These are phyloP conservation scores for Clinocottus analis DNA, from an alignment of 2,113 vertebrate genomes.

Conservation along the genomic window DNA sequence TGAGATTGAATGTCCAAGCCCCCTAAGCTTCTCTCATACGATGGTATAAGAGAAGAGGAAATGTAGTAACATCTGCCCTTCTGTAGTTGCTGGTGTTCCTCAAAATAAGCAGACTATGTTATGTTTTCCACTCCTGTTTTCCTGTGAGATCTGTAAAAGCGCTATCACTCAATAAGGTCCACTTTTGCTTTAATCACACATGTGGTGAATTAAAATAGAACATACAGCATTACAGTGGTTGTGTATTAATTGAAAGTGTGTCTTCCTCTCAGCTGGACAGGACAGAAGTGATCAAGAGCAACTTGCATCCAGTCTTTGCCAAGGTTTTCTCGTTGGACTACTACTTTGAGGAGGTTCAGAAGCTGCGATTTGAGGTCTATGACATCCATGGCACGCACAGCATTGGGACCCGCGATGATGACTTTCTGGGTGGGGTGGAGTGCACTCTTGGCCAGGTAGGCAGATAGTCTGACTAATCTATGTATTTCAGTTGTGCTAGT, in stretches of 20 bases:
- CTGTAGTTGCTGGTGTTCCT: slow-evolving; percentile 3
- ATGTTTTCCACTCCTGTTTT: slow-evolving; percentile 19
- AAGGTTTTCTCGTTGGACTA: slow-evolving; percentile 93
- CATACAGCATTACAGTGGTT: slow-evolving; percentile 4
- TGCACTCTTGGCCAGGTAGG: slow-evolving; percentile 96
- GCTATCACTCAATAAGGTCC: not conserved
- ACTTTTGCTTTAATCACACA: slow-evolving; percentile 2
- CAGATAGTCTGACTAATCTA: slow-evolving; percentile 29
- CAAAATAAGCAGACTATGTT: slow-evolving; percentile 16
- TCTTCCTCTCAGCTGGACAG: slow-evolving; percentile 87
- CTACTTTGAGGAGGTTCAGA: slow-evolving; percentile 97
- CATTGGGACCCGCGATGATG: slow-evolving; percentile 89
- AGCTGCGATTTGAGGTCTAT: slow-evolving; percentile 93
- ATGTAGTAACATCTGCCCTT: slow-evolving; percentile 40
- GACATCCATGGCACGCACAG: slow-evolving; percentile 91
- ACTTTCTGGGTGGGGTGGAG: slow-evolving; percentile 94
- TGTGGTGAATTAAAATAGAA: not conserved
- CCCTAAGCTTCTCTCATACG: slow-evolving; percentile 46
- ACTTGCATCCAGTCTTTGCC: slow-evolving; percentile 92
- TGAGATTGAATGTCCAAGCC: slow-evolving; percentile 63
- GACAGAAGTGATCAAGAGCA: slow-evolving; percentile 95
- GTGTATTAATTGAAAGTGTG: not conserved
- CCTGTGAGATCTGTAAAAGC: slow-evolving; percentile 10
- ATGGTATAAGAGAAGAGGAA: no score
- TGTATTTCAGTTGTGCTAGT: not conserved